Evolutionary conservation across 1,140 invertebrate species (phyloP).

Genomic region (Ylistrum balloti): DNA sequence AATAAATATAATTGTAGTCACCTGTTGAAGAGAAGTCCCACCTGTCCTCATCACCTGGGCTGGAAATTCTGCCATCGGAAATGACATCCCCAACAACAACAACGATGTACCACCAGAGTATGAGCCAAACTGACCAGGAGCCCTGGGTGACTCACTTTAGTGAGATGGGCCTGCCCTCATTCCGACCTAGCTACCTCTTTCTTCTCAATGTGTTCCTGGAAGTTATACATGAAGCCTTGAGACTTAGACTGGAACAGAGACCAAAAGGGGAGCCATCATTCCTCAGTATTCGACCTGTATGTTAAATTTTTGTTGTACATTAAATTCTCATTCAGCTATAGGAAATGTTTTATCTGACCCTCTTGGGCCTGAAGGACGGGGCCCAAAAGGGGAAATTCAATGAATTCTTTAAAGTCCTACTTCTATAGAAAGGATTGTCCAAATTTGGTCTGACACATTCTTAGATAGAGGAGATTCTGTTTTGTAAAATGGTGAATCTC

Average conservation of each 20-base stretch:
- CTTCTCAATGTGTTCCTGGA: conserved; percentile 91
- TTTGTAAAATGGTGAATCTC: too few relatives aligned
- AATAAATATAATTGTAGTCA: conserved; percentile 49
- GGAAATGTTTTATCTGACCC: too few relatives aligned
- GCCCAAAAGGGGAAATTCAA: too few relatives aligned
- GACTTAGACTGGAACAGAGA: conserved; percentile 91
- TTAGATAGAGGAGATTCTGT: too few relatives aligned
- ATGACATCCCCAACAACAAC: conserved; percentile 49
- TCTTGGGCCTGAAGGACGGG: too few relatives aligned
- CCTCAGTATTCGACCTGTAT: conserved; percentile 89
- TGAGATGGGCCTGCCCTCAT: conserved; percentile 91
- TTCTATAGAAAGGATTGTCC: too few relatives aligned
- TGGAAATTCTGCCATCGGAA: conserved; percentile 57
- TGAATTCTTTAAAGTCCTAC: too few relatives aligned
- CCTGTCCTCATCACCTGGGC: conserved; percentile 68
- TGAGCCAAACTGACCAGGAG: conserved; percentile 85
- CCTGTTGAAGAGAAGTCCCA: conserved; percentile 61
- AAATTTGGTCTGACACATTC: too few relatives aligned
- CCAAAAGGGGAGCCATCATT: conserved; percentile 90
- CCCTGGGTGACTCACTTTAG: conserved; percentile 90
- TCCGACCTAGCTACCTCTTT: conserved; percentile 91
- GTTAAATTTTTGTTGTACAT: conserved; percentile 41
- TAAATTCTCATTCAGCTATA: too few relatives aligned
- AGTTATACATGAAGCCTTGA: conserved; percentile 93
- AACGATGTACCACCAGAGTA: conserved; percentile 63